phyloP scores from a whole-genome alignment of 2,797 vertebrate species.

The Argya squamiceps region DNA sequence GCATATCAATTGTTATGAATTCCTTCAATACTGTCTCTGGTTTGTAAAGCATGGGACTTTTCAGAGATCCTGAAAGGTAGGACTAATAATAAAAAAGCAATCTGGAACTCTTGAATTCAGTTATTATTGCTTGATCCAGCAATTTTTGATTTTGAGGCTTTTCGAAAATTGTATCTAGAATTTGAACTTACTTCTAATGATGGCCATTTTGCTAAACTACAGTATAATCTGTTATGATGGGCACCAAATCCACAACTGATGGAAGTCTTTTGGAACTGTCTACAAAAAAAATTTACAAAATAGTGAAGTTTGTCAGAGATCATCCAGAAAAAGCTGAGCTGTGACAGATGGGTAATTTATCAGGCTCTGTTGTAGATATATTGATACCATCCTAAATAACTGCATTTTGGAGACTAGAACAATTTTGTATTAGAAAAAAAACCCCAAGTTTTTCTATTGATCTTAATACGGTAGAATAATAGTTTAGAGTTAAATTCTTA shows the following conservation, averaged over 20 bases:
- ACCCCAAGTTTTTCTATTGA: background rate
- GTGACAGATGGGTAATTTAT: conserved; percentile 18
- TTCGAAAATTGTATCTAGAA: background rate
- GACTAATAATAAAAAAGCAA: background rate
- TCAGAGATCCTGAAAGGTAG: background rate
- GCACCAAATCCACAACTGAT: background rate
- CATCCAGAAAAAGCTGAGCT: background rate
- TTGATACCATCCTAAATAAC: background rate
- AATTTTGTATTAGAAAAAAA: background rate
- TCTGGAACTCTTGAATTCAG: background rate
- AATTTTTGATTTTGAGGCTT: background rate
- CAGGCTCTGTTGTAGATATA: background rate
- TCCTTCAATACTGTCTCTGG: background rate
- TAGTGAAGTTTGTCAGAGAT: background rate
- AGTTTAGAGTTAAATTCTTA: background rate
- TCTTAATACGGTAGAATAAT: background rate
- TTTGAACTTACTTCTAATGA: background rate
- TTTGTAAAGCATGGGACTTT: background rate
- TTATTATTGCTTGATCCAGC: background rate
- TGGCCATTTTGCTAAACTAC: background rate
- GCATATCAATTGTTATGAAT: background rate
- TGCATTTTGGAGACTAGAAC: background rate
- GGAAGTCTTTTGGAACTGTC: background rate
- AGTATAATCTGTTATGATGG: background rate
- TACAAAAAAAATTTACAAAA: background rate